These are phyloP conservation scores for Phocides pigmalion DNA, from an alignment of 1,140 invertebrate species.

Conservation along the genomic window DNA sequence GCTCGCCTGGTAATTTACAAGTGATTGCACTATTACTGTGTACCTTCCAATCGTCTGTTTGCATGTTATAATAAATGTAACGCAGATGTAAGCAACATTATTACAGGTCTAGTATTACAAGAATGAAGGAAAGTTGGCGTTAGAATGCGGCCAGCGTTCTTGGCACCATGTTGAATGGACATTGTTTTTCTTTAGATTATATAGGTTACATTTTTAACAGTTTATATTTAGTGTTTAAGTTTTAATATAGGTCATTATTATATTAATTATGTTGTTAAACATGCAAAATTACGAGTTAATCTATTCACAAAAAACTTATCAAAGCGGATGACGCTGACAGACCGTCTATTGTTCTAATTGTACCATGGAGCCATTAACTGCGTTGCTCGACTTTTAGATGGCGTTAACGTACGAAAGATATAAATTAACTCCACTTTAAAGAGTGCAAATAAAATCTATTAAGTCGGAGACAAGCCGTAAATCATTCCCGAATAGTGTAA, in stretches of 20 bases:
- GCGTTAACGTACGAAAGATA: constrained; percentile 36
- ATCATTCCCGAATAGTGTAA: constrained; percentile 67
- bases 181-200: no score
- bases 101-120: no score
- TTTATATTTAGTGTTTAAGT: no score
- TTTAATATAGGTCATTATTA: no score
- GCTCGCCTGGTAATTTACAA: constrained; percentile 57
- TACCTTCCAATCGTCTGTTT: constrained; percentile 45
- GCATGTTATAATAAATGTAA: no score
- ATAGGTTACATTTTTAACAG: no score
- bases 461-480: constrained; percentile 52
- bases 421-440: constrained; percentile 51
- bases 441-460: constrained; percentile 66
- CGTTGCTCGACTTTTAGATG: constrained; percentile 24
- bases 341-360: constrained; percentile 4
- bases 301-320: constrained; percentile 1
- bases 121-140: no score
- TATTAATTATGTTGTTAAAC: background rate
- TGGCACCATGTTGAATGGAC: no score
- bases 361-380: constrained; percentile 21
- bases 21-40: constrained; percentile 45
- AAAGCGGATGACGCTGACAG: constrained; percentile 10
- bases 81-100: no score
- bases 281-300: background rate
- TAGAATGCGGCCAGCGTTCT: no score